Conservation (phyloP, 2,888 invertebrate genomes). For the Chironomus riparius region DNA sequence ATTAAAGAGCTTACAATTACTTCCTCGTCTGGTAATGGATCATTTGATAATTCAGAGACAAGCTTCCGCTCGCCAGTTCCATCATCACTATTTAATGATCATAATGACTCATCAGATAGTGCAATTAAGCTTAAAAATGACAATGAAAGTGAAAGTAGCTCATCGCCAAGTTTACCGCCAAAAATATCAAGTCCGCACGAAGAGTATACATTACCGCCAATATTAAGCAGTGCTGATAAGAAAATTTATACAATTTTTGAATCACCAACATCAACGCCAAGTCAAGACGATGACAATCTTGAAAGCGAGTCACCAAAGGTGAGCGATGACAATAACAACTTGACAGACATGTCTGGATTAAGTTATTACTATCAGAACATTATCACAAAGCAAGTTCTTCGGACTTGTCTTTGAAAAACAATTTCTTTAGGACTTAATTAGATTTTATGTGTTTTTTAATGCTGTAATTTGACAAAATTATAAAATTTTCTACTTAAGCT, state of each 20-base stretch:
- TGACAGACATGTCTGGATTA: constrained; percentile 33
- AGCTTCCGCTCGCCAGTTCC: constrained; percentile 35
- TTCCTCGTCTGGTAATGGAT: constrained; percentile 38
- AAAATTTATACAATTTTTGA: constrained; percentile 26
- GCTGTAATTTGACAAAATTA: too few species aligned
- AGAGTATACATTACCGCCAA: background rate
- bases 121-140: background rate
- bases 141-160: background rate
- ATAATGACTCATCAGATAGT: background rate
- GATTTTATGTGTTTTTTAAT: too few species aligned
- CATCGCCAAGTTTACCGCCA: constrained; percentile 4
- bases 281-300: background rate
- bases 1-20: constrained; percentile 30
- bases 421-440: background rate
- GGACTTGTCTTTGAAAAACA: constrained; percentile 43
- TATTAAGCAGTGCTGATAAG: background rate
- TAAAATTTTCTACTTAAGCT: too few species aligned
- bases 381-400: constrained; percentile 50
- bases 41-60: constrained; percentile 39
- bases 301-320: constrained; percentile 9
- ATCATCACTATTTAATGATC: constrained; percentile 2
- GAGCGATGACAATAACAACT: constrained; percentile 27
- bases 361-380: constrained; percentile 45
- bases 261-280: constrained; percentile 21
- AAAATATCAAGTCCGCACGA: constrained; percentile 14